phyloP scores from a whole-genome alignment of 2,888 invertebrate genomes.

The Synergus itoensis region DNA sequence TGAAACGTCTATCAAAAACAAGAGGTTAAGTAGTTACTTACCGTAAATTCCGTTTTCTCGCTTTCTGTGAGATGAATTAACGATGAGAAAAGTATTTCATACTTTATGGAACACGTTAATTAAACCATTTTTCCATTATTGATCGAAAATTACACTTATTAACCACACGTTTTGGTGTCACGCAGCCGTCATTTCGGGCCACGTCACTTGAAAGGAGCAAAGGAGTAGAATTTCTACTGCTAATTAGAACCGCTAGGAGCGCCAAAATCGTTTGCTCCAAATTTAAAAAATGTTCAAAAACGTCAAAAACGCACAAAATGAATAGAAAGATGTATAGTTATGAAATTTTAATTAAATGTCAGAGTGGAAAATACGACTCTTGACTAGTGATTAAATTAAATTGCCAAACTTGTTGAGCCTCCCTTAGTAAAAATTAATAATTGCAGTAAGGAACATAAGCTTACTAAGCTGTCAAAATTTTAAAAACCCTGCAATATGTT shows the following conservation, averaged over 20 bases:
- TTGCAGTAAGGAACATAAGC: not conserved
- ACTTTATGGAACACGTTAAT: conserved; percentile 22
- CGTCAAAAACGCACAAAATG: not conserved
- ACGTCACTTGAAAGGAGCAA: conserved; percentile 61
- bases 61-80: not conserved
- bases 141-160: conserved; percentile 35
- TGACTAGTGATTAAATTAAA: not conserved
- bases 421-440: not conserved
- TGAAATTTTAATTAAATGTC: not conserved
- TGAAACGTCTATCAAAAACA: not conserved
- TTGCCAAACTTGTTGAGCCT: not conserved
- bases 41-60: not conserved
- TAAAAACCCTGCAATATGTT: not conserved
- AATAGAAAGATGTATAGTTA: not conserved
- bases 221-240: not conserved
- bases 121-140: conserved; percentile 25
- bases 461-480: not conserved
- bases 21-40: conserved; percentile 31
- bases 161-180: conserved; percentile 9
- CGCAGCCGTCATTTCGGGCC: conserved; percentile 63
- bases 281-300: not conserved
- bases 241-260: conserved; percentile 34
- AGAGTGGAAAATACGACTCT: not conserved
- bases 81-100: conserved; percentile 29
- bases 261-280: not conserved